These are phyloP conservation scores for Hymenopus coronatus DNA, from an alignment of 2,888 invertebrate species.

Conservation along the genomic window DNA sequence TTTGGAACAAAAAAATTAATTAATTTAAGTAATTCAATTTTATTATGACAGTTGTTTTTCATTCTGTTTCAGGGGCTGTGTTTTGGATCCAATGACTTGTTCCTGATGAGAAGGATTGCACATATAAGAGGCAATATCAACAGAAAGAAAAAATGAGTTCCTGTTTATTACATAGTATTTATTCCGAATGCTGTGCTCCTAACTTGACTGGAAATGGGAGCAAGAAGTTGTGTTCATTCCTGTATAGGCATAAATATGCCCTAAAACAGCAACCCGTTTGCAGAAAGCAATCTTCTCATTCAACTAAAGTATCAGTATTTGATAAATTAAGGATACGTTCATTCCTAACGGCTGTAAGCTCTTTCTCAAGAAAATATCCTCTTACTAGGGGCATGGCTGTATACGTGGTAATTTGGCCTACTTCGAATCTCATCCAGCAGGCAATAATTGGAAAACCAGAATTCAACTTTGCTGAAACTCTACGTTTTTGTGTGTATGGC, in stretches of 20 bases:
- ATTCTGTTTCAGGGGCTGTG: not conserved
- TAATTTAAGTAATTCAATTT: no score
- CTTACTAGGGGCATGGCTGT: constrained; percentile 64
- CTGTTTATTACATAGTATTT: not conserved
- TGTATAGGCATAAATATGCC: not conserved
- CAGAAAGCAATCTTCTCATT: not conserved
- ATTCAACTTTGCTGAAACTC: constrained; percentile 52
- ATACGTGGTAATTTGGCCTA: constrained; percentile 70
- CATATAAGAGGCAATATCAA: not conserved
- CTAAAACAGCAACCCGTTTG: not conserved
- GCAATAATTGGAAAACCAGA: constrained; percentile 59
- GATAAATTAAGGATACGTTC: not conserved
- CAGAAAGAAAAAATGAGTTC: not conserved
- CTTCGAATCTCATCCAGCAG: constrained; percentile 70
- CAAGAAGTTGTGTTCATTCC: not conserved
- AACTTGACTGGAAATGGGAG: not conserved
- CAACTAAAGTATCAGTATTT: not conserved
- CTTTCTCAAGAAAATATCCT: constrained; percentile 47
- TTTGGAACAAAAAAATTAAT: no score
- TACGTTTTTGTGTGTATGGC: constrained; percentile 76
- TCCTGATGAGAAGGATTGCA: not conserved
- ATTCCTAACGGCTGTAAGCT: not conserved
- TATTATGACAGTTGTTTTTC: not conserved
- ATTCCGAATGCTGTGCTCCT: not conserved
- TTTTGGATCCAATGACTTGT: not conserved